These are phyloP conservation scores for Hippoglossus hippoglossus DNA, from an alignment of 2,797 vertebrate genomes.

Conservation along the genomic window DNA sequence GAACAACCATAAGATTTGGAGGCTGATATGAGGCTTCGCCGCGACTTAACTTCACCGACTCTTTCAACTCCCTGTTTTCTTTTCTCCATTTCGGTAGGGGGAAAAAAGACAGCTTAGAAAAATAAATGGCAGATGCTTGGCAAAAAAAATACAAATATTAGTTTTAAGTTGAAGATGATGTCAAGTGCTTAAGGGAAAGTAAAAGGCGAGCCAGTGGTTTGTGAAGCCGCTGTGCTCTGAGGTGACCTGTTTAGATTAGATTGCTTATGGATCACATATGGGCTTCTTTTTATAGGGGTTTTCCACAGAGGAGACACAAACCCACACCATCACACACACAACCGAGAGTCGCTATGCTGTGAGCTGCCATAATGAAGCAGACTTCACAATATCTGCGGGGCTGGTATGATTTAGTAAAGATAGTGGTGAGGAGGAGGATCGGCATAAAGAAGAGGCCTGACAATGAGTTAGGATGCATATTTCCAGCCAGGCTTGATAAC, in stretches of 20 bases:
- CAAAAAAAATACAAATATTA: conserved; percentile 47
- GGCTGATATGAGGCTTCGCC: conserved; percentile 59
- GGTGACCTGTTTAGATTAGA: conserved; percentile 18
- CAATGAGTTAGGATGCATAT: conserved; percentile 31
- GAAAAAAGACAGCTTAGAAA: conserved; percentile 23
- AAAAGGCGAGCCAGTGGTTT: conserved; percentile 44
- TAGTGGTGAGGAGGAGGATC: conserved; percentile 14
- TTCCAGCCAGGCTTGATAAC: conserved; percentile 46
- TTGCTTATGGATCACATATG: conserved; percentile 42
- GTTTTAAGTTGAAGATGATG: conserved; percentile 51
- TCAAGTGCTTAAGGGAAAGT: conserved; percentile 52
- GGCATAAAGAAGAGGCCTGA: not conserved
- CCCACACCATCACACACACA: conserved; percentile 18
- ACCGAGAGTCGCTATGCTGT: conserved; percentile 45
- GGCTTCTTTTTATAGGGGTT: conserved; percentile 36
- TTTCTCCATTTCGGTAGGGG: conserved; percentile 59
- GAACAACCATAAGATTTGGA: conserved; percentile 56
- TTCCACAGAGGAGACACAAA: conserved; percentile 44
- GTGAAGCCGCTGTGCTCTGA: conserved; percentile 36
- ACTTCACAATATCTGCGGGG: conserved; percentile 49
- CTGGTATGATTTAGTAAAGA: conserved; percentile 25
- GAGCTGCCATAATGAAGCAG: conserved; percentile 45
- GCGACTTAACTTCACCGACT: conserved; percentile 45
- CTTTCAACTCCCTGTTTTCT: conserved; percentile 73
- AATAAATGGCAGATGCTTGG: conserved; percentile 62